Evolutionary conservation across 2,888 invertebrate species (phyloP), one percentile per base, ranked within the genome.

Genomic region (Toxonevra muliebris): DNA sequence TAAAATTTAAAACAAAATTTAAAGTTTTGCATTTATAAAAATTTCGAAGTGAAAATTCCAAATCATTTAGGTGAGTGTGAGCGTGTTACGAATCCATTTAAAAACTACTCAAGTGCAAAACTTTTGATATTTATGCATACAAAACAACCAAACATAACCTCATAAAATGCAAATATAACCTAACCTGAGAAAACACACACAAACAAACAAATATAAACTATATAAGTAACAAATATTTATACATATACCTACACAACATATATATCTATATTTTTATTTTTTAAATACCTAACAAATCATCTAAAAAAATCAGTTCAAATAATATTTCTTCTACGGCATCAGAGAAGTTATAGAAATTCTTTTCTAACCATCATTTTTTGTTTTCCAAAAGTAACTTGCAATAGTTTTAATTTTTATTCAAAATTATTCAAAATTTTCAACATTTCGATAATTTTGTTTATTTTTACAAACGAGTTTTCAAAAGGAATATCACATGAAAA

Each of bases 281-380:
- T 9, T 12, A 61, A 61, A 61, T 53, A 61, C 5, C 11, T 13
- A 62, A 43, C 2, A 48, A 19, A 53, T 11, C 57, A 41, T 40
- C 55, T 45, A 66, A 11, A 68, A 48, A 20, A 41, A 42, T 69
- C 48, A 61, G 50, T 62, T 20, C 17, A 61, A 9, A 30, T 2
- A 64, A 30, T 30, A 62, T 71, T 80, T 80, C 80, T 80, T 80
- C 80, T 77, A 78, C 80, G 80, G 78, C 77, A 80, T 80, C 79
- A 76, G 75, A 80, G 80, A 80, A 80, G 79, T 76, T 65, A 19
- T 53, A 52, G 52, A 43, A 58, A 59, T 19, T 9, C 30, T 41
- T 40, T 53, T 8, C 40, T 57, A 53, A 50, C 30, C 17, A 43
- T 30, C 55, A 54, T n/a, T 54, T 54, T 43, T 42, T 40, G 73